These are phyloP conservation scores for Phoxinus phoxinus DNA, from an alignment of 2,113 vertebrate genomes.

Conservation along the genomic window DNA sequence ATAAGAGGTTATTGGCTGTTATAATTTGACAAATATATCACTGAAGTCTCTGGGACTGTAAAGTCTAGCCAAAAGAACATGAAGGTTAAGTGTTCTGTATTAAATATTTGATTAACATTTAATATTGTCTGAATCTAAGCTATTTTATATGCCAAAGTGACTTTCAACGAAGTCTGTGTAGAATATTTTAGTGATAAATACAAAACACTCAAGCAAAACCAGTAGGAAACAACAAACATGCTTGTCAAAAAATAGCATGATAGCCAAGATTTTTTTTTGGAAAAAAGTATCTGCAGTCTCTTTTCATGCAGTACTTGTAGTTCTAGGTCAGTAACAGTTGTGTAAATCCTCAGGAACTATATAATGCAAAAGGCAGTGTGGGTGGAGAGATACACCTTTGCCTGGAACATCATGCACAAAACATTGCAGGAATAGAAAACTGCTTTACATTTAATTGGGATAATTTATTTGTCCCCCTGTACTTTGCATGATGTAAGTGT, in stretches of 20 bases:
- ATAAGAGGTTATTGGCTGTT: no score
- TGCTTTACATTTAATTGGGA: neutral
- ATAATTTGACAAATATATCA: no score
- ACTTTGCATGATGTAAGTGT: neutral
- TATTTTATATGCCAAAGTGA: neutral
- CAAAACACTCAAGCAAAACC: neutral
- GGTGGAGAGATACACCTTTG: slow-evolving; percentile 18
- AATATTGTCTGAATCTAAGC: neutral
- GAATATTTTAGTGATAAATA: neutral
- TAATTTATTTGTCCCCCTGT: neutral
- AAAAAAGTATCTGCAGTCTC: neutral
- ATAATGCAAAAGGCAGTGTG: slow-evolving; percentile 10
- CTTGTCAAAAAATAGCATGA: neutral
- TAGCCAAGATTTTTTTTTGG: no score
- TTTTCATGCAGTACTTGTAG: slow-evolving; percentile 1
- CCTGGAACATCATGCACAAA: neutral
- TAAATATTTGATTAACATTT: neutral
- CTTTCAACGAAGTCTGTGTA: neutral
- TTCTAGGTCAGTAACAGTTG: slow-evolving; percentile 20
- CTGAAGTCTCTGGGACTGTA: no score
- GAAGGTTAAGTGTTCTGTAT: neutral
- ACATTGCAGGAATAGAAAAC: neutral
- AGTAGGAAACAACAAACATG: neutral
- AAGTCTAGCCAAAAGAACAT: no score
- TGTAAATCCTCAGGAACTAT: slow-evolving; percentile 7